Base-by-base conservation (phyloP, 2,113 vertebrate genomes). In the Leptobrachium ailaonicum region DNA sequence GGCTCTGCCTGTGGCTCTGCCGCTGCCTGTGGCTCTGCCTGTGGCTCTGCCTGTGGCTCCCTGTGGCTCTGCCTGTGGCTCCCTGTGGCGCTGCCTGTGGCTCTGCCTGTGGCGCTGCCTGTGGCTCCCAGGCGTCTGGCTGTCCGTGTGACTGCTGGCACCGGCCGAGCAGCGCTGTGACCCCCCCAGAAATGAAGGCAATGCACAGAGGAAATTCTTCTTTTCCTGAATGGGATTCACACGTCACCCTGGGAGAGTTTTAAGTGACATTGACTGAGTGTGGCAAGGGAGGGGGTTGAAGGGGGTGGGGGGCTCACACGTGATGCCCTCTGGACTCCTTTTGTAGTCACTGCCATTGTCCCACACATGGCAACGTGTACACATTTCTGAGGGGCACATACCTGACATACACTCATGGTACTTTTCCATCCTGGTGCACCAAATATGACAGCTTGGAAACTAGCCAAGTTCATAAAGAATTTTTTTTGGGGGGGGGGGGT, bases 91-190 rank as follows among this genome's bases (percentile, higher is more conserved):
- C n/a, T n/a, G n/a, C n/a, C n/a, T n/a, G n/a, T n/a, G n/a, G n/a
- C n/a, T n/a, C n/a, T n/a, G n/a, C n/a, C n/a, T n/a, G n/a, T n/a
- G n/a, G n/a, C n/a, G n/a, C n/a, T n/a, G n/a, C n/a, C n/a, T 32
- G 20, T 32, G 20, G 20, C 20, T 32, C 0, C 20, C 20, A 32
- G 20, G 20, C 20, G 20, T 41, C 67, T 6, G 5, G 66, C 75
- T 77, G 84, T 86, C 86, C 86, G 87, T 83, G 87, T 82, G 88
- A 88, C 85, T 89, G 88, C 85, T 89, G 88, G 88, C 89, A 85
- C 83, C 73, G 82, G 91, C 86, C 84, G 74, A 84, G 86, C 80
- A 81, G 80, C 73, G 85, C 79, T 84, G 89, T 81, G 20, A 47
- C 66, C 50, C 54, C 76, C 84, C 83, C 84, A 80, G 72, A 87